phyloP scores from a whole-genome alignment of 2,113 vertebrate genomes.

The Neolamprologus sp. region DNA sequence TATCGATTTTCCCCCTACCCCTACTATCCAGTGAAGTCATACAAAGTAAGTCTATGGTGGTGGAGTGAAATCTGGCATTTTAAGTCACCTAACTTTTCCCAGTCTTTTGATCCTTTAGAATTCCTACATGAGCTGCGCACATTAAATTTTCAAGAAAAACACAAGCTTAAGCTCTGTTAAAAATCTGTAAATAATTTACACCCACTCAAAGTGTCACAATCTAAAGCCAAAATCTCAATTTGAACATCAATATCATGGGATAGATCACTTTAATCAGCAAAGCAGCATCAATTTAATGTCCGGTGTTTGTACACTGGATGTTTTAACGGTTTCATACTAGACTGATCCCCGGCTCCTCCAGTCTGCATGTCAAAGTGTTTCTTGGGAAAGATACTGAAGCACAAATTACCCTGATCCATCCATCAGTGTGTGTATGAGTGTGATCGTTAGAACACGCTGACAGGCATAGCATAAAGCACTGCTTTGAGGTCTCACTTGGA shows the following conservation, averaged over 20 bases:
- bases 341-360: not conserved
- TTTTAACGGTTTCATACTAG: not conserved
- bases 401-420: not conserved
- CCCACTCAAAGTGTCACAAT: not conserved
- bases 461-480: not conserved
- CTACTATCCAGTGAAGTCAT: not conserved
- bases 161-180: not conserved
- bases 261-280: not conserved
- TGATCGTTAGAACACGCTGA: not conserved
- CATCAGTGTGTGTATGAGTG: not conserved
- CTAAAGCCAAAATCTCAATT: not conserved
- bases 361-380: not conserved
- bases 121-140: rapidly evolving
- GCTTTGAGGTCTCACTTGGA: not conserved
- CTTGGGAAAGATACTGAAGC: not conserved
- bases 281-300: not conserved
- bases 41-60: not conserved
- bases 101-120: not conserved
- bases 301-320: not conserved
- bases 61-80: not conserved
- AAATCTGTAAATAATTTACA: not conserved
- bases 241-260: not conserved
- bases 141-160: not conserved
- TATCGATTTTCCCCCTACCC: rapidly evolving
- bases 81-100: not conserved